Conservation (phyloP, 2,113 vertebrate genomes). For the Salvelinus alpinus region DNA sequence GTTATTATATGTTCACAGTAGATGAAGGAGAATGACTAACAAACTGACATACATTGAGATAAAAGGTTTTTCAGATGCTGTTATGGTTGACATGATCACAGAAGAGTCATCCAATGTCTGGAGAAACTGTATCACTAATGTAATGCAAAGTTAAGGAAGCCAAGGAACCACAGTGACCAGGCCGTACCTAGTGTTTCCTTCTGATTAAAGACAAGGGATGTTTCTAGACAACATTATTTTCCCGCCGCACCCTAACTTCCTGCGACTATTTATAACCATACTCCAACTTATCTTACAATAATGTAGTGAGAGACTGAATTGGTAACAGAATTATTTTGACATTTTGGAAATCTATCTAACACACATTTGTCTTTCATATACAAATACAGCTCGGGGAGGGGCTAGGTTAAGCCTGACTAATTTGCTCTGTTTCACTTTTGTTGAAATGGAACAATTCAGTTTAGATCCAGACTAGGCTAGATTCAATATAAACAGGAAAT, state of each 20-base stretch:
- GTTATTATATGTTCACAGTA: neutral
- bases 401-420: too few relatives aligned
- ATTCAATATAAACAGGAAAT: neutral
- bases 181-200: slow-evolving; percentile 37
- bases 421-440: too few relatives aligned
- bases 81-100: neutral
- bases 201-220: slow-evolving; percentile 30
- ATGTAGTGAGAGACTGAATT: too few relatives aligned
- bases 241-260: slow-evolving; percentile 28
- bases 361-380: too few relatives aligned
- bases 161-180: neutral
- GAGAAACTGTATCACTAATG: neutral
- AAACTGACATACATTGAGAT: neutral
- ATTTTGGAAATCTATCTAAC: too few relatives aligned
- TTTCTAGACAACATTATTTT: slow-evolving; percentile 1
- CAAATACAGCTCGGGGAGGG: too few relatives aligned
- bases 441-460: too few relatives aligned
- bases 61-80: neutral
- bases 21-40: neutral
- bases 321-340: too few relatives aligned
- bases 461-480: too few relatives aligned
- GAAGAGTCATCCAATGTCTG: neutral
- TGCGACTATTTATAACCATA: neutral
- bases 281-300: too few relatives aligned
- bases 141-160: neutral